Percentiles rank a stretch among this genome's conserved stretches.
These are phyloP conservation scores for Ceratoteleas bidentatus DNA, from an alignment of 1,140 invertebrate species.

Conservation along the genomic window DNA sequence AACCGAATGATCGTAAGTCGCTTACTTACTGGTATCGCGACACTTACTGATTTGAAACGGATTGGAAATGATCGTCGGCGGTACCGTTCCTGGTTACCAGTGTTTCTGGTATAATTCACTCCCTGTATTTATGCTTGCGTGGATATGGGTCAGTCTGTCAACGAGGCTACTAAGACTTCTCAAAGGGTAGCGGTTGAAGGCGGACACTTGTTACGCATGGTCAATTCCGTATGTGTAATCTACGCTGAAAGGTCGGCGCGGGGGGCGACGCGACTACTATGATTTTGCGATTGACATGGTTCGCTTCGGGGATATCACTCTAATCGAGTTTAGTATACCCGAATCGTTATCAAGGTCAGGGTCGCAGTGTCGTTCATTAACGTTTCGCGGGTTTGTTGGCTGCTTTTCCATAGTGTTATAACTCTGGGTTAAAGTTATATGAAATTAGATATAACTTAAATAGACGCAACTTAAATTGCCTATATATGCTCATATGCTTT, in stretches of 20 bases:
- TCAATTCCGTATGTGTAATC: constrained; percentile 62
- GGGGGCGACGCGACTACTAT: constrained; percentile 30
- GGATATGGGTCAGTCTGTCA: constrained; percentile 73
- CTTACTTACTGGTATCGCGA: too few relatives aligned
- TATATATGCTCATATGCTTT: too few relatives aligned
- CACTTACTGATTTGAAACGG: too few relatives aligned
- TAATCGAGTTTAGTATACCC: constrained; percentile 36
- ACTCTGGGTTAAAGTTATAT: too few relatives aligned
- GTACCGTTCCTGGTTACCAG: constrained; percentile 9
- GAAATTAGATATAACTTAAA: too few relatives aligned
- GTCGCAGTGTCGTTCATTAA: constrained; percentile 43
- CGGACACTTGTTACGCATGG: constrained; percentile 74
- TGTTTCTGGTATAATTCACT: constrained; percentile 38
- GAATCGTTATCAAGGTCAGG: constrained; percentile 47
- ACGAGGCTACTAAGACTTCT: constrained; percentile 68
- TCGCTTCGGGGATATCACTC: constrained; percentile 33
- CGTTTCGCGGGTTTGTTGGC: constrained; percentile 18
- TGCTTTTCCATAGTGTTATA: too few relatives aligned
- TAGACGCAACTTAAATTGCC: too few relatives aligned
- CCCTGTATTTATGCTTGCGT: constrained; percentile 72
- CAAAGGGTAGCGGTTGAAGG: constrained; percentile 76
- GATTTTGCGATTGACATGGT: constrained; percentile 51
- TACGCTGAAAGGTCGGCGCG: constrained; percentile 47
- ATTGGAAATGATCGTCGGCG: too few relatives aligned
- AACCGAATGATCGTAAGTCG: too few relatives aligned